A percentile compares a stretch with the other conserved stretches of the same genome.
phyloP scores from a whole-genome alignment of 2,113 vertebrate species.

The Poicephalus gulielmi region DNA sequence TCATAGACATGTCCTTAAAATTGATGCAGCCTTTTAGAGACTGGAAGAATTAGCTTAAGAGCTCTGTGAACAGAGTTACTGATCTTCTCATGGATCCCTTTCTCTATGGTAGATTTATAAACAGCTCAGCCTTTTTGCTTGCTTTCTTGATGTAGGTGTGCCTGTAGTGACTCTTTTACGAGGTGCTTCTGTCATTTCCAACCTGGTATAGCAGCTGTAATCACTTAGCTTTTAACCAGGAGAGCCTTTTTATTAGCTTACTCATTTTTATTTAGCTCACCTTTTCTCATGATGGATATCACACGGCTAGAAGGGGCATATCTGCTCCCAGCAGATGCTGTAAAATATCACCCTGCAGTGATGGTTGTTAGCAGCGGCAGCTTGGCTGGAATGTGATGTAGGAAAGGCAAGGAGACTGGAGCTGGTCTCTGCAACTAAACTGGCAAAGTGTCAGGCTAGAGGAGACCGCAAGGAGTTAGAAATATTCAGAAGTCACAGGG shows the following conservation, averaged over 20 bases:
- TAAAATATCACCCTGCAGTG: neutral
- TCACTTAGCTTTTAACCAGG: constrained; percentile 38
- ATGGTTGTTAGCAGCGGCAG: neutral
- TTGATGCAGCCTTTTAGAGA: constrained; percentile 1
- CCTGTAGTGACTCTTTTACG: neutral
- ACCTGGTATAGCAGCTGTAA: constrained; percentile 13
- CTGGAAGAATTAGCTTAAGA: constrained; percentile 26
- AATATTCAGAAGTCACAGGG: neutral
- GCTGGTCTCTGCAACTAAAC: neutral
- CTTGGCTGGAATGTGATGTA: neutral
- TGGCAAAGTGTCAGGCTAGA: neutral
- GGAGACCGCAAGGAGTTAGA: neutral
- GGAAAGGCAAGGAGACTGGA: neutral
- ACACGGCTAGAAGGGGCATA: neutral
- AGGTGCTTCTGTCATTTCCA: constrained; percentile 40
- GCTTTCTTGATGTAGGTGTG: constrained; percentile 9
- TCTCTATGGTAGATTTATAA: constrained; percentile 35
- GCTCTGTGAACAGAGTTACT: constrained; percentile 19
- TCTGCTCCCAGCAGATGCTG: constrained; percentile 11
- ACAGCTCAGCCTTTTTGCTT: constrained; percentile 28
- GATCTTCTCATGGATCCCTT: constrained; percentile 6
- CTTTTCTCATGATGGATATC: constrained; percentile 26
- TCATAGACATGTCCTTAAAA: constrained; percentile 10
- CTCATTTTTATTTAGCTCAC: constrained; percentile 42
- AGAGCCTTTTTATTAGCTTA: constrained; percentile 46